phyloP scores from a whole-genome alignment of 2,888 invertebrate species.

The Ptycholaimellus sp. region DNA sequence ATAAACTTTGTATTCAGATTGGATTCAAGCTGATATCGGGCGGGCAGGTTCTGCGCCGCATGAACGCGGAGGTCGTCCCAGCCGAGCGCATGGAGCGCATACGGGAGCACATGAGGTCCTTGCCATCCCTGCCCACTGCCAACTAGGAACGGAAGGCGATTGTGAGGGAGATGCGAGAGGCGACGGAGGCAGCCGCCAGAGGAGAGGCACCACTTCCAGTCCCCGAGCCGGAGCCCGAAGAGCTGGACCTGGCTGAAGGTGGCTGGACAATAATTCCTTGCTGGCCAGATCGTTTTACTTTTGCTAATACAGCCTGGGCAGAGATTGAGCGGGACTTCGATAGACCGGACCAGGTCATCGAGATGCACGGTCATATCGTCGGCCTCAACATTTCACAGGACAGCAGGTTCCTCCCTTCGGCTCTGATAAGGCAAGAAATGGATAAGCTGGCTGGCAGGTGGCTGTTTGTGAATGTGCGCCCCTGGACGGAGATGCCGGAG shows the following conservation, averaged over 20 bases:
- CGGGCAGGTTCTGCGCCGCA: conserved; percentile 1
- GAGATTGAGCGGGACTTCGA: conserved; percentile 29
- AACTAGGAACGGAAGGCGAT: no score
- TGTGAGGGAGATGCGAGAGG: no score
- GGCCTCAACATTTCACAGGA: conserved; percentile 59
- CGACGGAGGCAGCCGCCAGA: conserved; percentile 12
- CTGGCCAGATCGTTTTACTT: no score
- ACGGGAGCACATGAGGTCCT: conserved; percentile 1
- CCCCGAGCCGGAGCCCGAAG: conserved; percentile 24
- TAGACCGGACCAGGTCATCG: conserved; percentile 51
- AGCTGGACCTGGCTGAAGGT: conserved; percentile 12
- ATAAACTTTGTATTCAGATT: neutral
- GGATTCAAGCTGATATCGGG: conserved; percentile 4
- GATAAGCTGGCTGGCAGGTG: conserved; percentile 29
- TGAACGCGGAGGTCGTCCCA: conserved; percentile 6
- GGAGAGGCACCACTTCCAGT: conserved; percentile 1
- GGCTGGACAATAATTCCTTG: neutral
- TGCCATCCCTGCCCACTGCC: no score
- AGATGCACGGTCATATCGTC: conserved; percentile 59
- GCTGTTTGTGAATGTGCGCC: conserved; percentile 54
- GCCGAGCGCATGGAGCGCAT: conserved; percentile 1
- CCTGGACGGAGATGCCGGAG: conserved; percentile 51
- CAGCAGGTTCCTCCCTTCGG: conserved; percentile 8
- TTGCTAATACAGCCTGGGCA: neutral
- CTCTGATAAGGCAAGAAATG: neutral